phyloP scores from a whole-genome alignment of 2,888 invertebrate genomes.

The Pyrocoelia pectoralis region DNA sequence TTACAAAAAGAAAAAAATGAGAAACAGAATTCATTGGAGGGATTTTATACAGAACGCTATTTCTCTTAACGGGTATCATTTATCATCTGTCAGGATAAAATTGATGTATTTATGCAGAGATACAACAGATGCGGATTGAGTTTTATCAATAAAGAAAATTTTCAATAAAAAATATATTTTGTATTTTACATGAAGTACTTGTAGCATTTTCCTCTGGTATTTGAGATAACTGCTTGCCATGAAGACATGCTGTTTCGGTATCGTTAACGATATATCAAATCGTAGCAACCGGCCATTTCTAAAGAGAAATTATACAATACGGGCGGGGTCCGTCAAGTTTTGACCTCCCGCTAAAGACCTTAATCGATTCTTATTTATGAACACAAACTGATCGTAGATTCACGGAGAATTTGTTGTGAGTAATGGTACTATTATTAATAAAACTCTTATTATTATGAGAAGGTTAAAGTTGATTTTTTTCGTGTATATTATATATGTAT shows the following conservation, averaged over 20 bases:
- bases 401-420: slow-evolving; percentile 28
- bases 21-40: slow-evolving; percentile 50
- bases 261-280: slow-evolving; percentile 53
- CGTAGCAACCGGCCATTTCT: slow-evolving; percentile 43
- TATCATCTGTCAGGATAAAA: slow-evolving; percentile 58
- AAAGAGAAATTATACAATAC: slow-evolving; percentile 44
- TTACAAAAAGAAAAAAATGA: slow-evolving; percentile 49
- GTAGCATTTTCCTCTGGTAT: background rate
- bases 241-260: slow-evolving; percentile 50
- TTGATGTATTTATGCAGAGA: slow-evolving; percentile 51
- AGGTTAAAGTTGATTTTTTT: slow-evolving; percentile 32
- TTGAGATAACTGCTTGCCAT: slow-evolving; percentile 19
- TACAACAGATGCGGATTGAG: slow-evolving; percentile 25
- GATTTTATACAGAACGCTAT: slow-evolving; percentile 58
- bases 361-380: slow-evolving; percentile 53
- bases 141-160: background rate
- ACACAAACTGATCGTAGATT: slow-evolving; percentile 50
- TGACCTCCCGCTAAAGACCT: slow-evolving; percentile 47
- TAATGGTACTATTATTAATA: slow-evolving; percentile 11
- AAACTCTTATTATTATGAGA: slow-evolving; percentile 14
- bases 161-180: slow-evolving; percentile 5
- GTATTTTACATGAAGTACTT: background rate
- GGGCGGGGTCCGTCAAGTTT: slow-evolving; percentile 41
- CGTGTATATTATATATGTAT: background rate
- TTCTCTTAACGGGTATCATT: slow-evolving; percentile 60